Evolutionary conservation across 2,888 invertebrate species (phyloP), one percentile per base, ranked within the genome.

Genomic region (Malthinus seriepunctatus): DNA sequence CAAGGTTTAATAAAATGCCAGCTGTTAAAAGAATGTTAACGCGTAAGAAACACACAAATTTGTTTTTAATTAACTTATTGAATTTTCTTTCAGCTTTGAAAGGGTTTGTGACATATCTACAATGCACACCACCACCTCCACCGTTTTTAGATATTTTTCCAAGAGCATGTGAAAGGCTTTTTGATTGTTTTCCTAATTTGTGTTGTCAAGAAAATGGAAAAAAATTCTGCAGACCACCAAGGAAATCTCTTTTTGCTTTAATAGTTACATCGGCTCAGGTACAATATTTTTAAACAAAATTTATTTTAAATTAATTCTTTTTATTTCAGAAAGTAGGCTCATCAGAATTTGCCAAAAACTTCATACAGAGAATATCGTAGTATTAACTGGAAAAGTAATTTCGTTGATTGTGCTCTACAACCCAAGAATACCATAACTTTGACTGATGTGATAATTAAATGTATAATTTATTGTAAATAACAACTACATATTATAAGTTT

Each of bases 131-230:
- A 37, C 80, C 86, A 1, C 86, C 86, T 7, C 89, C 90, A 6
- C 85, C 88, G 10, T 79, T 86, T 63, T 82, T 86, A 58, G 89
- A 90, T 76, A 71, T 87, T 51, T 88, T 89, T 76, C 88, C 90
- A 1, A 88, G 87, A 70, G 78, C 83, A 23, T 91, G 91, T 73
- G 84, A 84, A 61, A 86, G 86, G 5, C 86, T 86, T 9, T 80
- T 89, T 3, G 90, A 90, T 75, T 91, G 91, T 73, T 89, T 90
- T 75, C 90, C 91, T 6, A 90, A 90, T 77, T 80, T 91, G 58
- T 91, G 90, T 73, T 91, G 91, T 63, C 90, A 90, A 65, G 91
- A 91, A 76, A 85, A 85, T 39, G 88, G 88, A 3, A 83, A 84
- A 67, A 86, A 86, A 65, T 84, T 86, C 67, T 91, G 91, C 70